Conservation (phyloP, 2,888 invertebrate genomes). For the Macrophya annulata region DNA sequence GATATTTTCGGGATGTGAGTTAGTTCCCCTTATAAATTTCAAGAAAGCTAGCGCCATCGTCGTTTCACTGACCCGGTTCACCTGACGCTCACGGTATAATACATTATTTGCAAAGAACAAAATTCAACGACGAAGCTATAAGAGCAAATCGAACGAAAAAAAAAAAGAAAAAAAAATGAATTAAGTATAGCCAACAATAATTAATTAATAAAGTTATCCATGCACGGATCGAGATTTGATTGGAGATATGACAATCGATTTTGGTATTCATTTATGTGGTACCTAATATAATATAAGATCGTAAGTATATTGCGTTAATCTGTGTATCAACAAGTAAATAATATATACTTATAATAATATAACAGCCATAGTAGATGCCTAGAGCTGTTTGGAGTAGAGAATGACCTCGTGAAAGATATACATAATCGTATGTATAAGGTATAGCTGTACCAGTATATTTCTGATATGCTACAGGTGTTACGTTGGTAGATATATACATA, state of each 20-base stretch:
- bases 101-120: background rate
- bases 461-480: background rate
- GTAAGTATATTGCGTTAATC: background rate
- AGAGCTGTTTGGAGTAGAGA: conserved; percentile 19
- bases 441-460: no score
- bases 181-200: background rate
- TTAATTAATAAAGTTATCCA: background rate
- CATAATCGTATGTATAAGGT: no score
- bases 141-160: no score
- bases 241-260: background rate
- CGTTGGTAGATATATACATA: background rate
- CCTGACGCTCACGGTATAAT: no score
- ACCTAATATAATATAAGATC: background rate
- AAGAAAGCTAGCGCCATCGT: no score
- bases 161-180: background rate
- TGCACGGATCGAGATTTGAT: background rate
- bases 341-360: no score
- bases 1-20: no score
- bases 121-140: background rate
- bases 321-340: background rate
- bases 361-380: background rate
- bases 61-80: no score
- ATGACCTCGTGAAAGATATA: conserved; percentile 18
- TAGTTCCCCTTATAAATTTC: no score
- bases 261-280: background rate